These are phyloP conservation scores for Oligia latruncula DNA, from an alignment of 2,888 invertebrate genomes.

Conservation along the genomic window DNA sequence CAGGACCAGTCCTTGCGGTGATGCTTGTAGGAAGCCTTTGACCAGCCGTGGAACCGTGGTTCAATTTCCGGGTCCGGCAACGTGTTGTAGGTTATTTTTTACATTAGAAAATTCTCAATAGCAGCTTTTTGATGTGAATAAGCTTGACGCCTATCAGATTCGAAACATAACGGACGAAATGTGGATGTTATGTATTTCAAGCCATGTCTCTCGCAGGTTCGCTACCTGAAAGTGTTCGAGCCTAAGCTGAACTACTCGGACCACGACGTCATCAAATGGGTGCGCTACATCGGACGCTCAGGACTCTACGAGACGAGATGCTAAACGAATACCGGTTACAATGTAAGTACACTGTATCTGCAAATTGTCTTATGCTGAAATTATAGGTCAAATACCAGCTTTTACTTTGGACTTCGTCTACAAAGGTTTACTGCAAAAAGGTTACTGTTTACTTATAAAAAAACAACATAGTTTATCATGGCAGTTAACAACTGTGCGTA, in stretches of 20 bases:
- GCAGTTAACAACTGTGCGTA: not conserved
- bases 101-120: not conserved
- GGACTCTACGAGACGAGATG: constrained; percentile 99
- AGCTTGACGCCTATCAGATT: not conserved
- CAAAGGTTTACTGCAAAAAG: too few relatives aligned
- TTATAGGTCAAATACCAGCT: not conserved
- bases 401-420: not conserved
- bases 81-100: not conserved
- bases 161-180: not conserved
- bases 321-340: constrained; percentile 84
- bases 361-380: not conserved
- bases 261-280: constrained; percentile 99
- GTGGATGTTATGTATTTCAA: not conserved
- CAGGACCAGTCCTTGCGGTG: not conserved
- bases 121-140: constrained; percentile 49
- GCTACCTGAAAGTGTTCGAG: constrained; percentile 99
- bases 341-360: constrained; percentile 58
- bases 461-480: not conserved
- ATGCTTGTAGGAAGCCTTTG: not conserved
- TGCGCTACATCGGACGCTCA: constrained; percentile 99
- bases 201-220: constrained; percentile 90
- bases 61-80: not conserved
- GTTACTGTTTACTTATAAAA: not conserved
- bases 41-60: not conserved
- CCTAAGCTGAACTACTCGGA: constrained; percentile 99